These are phyloP conservation scores for Scelioninae gen. 1 DNA, from an alignment of 2,888 invertebrate species.

Conservation along the genomic window DNA sequence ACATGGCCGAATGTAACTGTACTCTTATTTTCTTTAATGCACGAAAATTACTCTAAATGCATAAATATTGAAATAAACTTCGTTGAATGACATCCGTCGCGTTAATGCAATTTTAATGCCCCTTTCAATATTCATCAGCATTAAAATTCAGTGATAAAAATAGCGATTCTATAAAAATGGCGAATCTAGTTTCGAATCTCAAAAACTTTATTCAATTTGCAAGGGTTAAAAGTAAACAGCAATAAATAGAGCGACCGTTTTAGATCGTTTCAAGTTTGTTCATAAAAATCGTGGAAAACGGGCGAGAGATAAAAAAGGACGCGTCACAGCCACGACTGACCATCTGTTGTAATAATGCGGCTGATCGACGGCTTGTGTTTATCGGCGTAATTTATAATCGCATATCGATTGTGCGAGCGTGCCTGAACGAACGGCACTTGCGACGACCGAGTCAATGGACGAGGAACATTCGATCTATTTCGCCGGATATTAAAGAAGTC, in stretches of 20 bases:
- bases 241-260: conserved; percentile 22
- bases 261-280: conserved; percentile 7
- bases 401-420: conserved; percentile 46
- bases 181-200: conserved; percentile 17
- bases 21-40: conserved; percentile 2
- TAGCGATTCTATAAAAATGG: no score
- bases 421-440: conserved; percentile 44
- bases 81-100: conserved; percentile 29
- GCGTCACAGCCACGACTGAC: conserved; percentile 28
- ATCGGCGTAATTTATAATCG: conserved; percentile 60
- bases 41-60: conserved; percentile 32
- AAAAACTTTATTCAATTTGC: conserved; percentile 33
- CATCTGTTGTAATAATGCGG: conserved; percentile 54
- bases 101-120: conserved; percentile 51
- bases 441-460: conserved; percentile 38
- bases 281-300: conserved; percentile 18
- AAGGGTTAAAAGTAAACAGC: conserved; percentile 30
- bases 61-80: conserved; percentile 42
- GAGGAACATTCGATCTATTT: conserved; percentile 61
- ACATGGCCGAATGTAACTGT: not conserved
- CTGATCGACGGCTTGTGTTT: conserved; percentile 54
- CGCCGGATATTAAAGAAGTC: conserved; percentile 74
- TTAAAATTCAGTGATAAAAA: conserved; percentile 43
- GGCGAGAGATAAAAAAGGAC: conserved; percentile 14
- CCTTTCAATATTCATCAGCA: conserved; percentile 36